Evolutionary conservation across 2,113 vertebrate genomes (phyloP).

Genomic region (Mola mola): DNA sequence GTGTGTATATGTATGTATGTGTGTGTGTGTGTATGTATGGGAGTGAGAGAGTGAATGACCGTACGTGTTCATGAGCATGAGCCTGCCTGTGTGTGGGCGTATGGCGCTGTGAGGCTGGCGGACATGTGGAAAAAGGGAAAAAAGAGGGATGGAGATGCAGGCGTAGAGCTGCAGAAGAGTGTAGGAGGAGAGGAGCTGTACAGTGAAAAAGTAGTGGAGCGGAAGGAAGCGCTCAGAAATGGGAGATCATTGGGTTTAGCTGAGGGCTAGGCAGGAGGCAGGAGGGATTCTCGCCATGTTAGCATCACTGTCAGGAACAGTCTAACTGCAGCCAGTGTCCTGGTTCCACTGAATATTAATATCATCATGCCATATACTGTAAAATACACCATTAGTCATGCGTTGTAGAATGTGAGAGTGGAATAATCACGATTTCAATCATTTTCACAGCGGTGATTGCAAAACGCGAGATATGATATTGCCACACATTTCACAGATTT

Average conservation of each 20-base stretch:
- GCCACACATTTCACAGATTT: constrained; percentile 14
- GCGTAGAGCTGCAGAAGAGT: constrained; percentile 57
- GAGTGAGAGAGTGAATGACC: constrained; percentile 49
- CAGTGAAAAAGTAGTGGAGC: constrained; percentile 75
- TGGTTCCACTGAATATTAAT: constrained; percentile 46
- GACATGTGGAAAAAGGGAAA: constrained; percentile 68
- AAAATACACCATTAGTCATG: constrained; percentile 53
- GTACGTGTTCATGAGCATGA: constrained; percentile 57
- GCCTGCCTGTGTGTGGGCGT: constrained; percentile 74
- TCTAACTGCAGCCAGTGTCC: constrained; percentile 62
- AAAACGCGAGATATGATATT: constrained; percentile 31
- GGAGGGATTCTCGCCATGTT: constrained; percentile 80
- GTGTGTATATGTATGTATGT: constrained; percentile 5
- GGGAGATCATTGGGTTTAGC: constrained; percentile 79
- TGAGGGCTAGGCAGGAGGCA: constrained; percentile 76
- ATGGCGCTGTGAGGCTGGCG: constrained; percentile 73
- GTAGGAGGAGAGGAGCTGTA: constrained; percentile 67
- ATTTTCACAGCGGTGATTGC: constrained; percentile 24
- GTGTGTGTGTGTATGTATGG: constrained; percentile 1
- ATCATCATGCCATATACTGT: constrained; percentile 46
- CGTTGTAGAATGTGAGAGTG: constrained; percentile 17
- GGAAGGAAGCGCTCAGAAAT: constrained; percentile 80
- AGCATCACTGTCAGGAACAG: constrained; percentile 77
- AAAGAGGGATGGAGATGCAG: constrained; percentile 63
- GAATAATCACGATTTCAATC: constrained; percentile 38